Conservation (phyloP, 2,888 invertebrate genomes). For the Eudemis profundana region DNA sequence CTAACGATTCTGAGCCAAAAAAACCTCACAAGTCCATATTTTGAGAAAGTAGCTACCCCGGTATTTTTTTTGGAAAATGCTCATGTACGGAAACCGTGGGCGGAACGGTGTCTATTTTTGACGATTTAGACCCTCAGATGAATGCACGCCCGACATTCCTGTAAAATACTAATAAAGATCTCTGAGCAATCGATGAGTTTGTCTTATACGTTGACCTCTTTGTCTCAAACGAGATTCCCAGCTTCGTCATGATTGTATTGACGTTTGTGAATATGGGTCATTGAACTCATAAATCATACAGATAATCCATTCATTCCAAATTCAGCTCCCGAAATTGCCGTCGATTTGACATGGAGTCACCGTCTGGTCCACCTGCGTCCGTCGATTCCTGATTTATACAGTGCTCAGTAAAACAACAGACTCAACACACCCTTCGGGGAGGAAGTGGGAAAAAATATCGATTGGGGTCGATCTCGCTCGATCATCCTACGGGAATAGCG, state of each 20-base stretch:
- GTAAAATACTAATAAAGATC: too few relatives aligned
- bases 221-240: background rate
- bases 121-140: too few relatives aligned
- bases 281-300: slow-evolving; percentile 33
- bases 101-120: too few relatives aligned
- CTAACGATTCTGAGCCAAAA: too few relatives aligned
- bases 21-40: too few relatives aligned
- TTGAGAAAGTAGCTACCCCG: too few relatives aligned
- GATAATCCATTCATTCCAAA: slow-evolving; percentile 32
- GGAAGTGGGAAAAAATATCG: slow-evolving; percentile 62
- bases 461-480: slow-evolving; percentile 60
- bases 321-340: slow-evolving; percentile 37
- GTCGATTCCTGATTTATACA: slow-evolving; percentile 73
- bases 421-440: slow-evolving; percentile 65
- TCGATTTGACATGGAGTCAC: slow-evolving; percentile 43
- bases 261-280: slow-evolving; percentile 14
- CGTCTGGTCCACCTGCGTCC: slow-evolving; percentile 73
- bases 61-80: too few relatives aligned
- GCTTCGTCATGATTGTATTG: background rate
- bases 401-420: slow-evolving; percentile 60
- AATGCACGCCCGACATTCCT: too few relatives aligned
- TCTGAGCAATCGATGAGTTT: too few relatives aligned
- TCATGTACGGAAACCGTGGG: too few relatives aligned
- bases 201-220: too few relatives aligned
- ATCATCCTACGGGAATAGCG: slow-evolving; percentile 60